Percentiles rank a stretch among this genome's conserved stretches.
Conservation (phyloP, 2,888 invertebrate genomes). For the Anthrax anthrax region DNA sequence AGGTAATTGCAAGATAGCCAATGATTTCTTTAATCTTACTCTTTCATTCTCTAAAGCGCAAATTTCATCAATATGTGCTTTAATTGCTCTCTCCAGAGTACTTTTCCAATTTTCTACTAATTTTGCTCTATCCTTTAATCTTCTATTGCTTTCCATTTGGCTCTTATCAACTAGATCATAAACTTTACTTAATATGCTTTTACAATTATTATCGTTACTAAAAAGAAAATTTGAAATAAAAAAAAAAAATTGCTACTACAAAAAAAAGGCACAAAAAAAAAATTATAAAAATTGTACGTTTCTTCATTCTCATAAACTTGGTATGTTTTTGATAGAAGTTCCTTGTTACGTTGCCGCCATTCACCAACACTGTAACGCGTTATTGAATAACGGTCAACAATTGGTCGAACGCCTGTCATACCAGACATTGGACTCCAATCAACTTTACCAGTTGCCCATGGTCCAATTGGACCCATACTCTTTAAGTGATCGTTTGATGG, state of each 20-base stretch:
- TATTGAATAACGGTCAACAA: slow-evolving; percentile 60
- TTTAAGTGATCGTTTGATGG: slow-evolving; percentile 21
- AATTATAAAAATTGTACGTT: slow-evolving; percentile 8
- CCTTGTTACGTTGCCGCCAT: slow-evolving; percentile 50
- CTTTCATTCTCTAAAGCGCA: slow-evolving; percentile 51
- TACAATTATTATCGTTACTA: slow-evolving; percentile 45
- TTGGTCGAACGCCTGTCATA: slow-evolving; percentile 58
- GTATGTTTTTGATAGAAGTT: slow-evolving; percentile 34
- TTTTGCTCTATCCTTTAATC: slow-evolving; percentile 48
- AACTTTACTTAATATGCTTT: slow-evolving; percentile 48
- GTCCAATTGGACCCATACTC: slow-evolving; percentile 41
- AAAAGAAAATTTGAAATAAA: too few relatives aligned
- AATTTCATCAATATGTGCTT: slow-evolving; percentile 55
- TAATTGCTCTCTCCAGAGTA: slow-evolving; percentile 54
- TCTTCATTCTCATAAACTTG: slow-evolving; percentile 39
- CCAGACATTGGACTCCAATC: slow-evolving; percentile 57
- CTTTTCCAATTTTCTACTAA: slow-evolving; percentile 62
- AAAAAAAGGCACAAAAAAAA: too few relatives aligned
- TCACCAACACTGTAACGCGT: slow-evolving; percentile 57
- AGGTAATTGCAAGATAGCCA: slow-evolving; percentile 50
- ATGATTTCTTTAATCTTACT: slow-evolving; percentile 50
- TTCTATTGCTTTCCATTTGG: slow-evolving; percentile 51
- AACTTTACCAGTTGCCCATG: slow-evolving; percentile 57
- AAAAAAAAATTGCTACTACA: too few relatives aligned
- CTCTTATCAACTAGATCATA: slow-evolving; percentile 51